phyloP scores from a whole-genome alignment of 2,113 vertebrate species.

The Coryphaenoides rupestris region DNA sequence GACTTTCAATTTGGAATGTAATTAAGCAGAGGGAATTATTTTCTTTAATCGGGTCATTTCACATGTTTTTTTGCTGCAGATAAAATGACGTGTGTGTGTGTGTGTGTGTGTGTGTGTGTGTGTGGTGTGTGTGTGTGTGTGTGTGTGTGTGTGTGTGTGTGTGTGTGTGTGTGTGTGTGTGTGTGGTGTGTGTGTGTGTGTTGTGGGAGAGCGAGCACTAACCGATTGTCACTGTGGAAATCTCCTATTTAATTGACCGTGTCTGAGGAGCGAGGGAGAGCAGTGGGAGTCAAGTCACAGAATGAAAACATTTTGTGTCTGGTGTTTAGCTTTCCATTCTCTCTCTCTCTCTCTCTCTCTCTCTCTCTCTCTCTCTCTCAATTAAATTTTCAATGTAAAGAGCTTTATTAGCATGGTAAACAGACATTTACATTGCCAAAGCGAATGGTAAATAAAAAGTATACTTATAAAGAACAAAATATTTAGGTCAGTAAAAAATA shows the following conservation, averaged over 20 bases:
- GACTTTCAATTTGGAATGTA: slow-evolving; percentile 43
- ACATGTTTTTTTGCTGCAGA: no score
- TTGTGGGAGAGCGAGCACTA: slow-evolving; percentile 26
- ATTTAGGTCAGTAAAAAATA: no score
- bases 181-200: no score
- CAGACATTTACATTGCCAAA: neutral
- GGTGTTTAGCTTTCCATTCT: slow-evolving; percentile 4
- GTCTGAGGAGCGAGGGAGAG: slow-evolving; percentile 31
- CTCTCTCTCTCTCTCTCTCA: slow-evolving; percentile 11
- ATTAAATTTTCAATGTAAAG: no score
- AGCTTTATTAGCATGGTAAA: no score
- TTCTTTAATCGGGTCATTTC: slow-evolving; percentile 7
- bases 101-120: neutral
- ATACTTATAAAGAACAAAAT: no score
- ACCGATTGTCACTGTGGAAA: slow-evolving; percentile 31
- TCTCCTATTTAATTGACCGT: slow-evolving; percentile 44
- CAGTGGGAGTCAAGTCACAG: slow-evolving; percentile 28
- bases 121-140: slow-evolving; percentile 1
- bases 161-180: no score
- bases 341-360: slow-evolving; percentile 15
- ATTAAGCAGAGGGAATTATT: slow-evolving; percentile 52
- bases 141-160: no score
- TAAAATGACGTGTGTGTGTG: slow-evolving; percentile 3
- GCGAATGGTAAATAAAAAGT: neutral
- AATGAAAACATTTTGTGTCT: slow-evolving; percentile 12